Percentiles rank a stretch among this genome's conserved stretches.
These are phyloP conservation scores for Heptranchias perlo DNA, from an alignment of 2,113 vertebrate species.

Conservation along the genomic window DNA sequence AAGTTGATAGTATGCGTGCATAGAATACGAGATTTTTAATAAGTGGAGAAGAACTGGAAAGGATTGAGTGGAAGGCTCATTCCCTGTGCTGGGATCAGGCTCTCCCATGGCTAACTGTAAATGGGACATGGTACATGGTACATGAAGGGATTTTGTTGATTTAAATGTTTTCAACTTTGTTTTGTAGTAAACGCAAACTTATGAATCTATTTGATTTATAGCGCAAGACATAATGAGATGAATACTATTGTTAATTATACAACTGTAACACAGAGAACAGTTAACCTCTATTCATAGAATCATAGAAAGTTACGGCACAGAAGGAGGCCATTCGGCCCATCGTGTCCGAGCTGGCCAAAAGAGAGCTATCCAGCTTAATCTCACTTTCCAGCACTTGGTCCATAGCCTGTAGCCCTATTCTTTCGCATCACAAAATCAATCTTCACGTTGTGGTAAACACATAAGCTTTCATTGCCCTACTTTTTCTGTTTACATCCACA, in stretches of 20 bases:
- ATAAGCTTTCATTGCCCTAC: not conserved
- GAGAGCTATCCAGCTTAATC: too few species aligned
- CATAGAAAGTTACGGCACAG: too few species aligned
- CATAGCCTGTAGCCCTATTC: too few species aligned
- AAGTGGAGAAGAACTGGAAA: not conserved
- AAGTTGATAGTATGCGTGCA: too few species aligned
- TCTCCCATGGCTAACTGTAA: not conserved
- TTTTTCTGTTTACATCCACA: conserved; percentile 13
- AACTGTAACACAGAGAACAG: not conserved
- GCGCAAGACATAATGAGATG: not conserved
- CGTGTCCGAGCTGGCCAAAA: too few species aligned
- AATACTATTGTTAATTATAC: not conserved
- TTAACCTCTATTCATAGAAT: too few species aligned
- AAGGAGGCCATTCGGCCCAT: too few species aligned
- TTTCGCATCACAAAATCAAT: not conserved
- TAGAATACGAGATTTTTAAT: not conserved
- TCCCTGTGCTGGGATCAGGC: not conserved
- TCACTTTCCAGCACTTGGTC: too few species aligned
- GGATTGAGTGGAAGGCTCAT: not conserved
- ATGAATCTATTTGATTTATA: not conserved
- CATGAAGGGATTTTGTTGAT: not conserved
- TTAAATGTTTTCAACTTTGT: not conserved
- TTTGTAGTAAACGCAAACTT: not conserved
- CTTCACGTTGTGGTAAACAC: not conserved
- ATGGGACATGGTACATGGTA: not conserved